phyloP scores from a whole-genome alignment of 2,113 vertebrate species.

The Apteryx mantelli region DNA sequence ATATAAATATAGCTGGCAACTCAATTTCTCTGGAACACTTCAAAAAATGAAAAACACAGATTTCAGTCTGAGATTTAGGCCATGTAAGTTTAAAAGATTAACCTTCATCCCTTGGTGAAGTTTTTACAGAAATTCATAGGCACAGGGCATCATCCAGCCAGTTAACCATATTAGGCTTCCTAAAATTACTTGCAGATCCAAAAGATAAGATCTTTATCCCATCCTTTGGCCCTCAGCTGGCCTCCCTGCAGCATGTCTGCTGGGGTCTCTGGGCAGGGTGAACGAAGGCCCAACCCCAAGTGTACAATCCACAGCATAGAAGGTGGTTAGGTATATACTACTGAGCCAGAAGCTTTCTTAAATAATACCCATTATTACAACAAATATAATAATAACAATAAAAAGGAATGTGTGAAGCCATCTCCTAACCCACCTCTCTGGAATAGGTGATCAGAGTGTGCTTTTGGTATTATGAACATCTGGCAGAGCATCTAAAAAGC shows the following conservation, averaged over 20 bases:
- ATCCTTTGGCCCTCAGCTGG: neutral
- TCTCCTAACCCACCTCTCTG: neutral
- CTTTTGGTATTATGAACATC: neutral
- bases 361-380: neutral
- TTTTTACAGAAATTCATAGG: neutral
- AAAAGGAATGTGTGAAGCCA: neutral
- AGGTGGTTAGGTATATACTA: neutral
- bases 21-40: neutral
- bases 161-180: neutral
- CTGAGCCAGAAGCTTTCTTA: neutral
- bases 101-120: rapidly evolving
- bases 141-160: neutral
- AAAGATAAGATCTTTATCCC: neutral
- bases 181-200: neutral
- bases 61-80: neutral
- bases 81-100: neutral
- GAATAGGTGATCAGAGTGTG: neutral
- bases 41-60: neutral
- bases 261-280: neutral
- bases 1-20: neutral
- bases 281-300: neutral
- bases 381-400: neutral
- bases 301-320: neutral
- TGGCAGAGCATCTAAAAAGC: neutral
- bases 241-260: neutral